A percentile compares a stretch with the other conserved stretches of the same genome.
These are phyloP conservation scores for Acropternis orthonyx DNA, from an alignment of 2,797 vertebrate species.

Conservation along the genomic window DNA sequence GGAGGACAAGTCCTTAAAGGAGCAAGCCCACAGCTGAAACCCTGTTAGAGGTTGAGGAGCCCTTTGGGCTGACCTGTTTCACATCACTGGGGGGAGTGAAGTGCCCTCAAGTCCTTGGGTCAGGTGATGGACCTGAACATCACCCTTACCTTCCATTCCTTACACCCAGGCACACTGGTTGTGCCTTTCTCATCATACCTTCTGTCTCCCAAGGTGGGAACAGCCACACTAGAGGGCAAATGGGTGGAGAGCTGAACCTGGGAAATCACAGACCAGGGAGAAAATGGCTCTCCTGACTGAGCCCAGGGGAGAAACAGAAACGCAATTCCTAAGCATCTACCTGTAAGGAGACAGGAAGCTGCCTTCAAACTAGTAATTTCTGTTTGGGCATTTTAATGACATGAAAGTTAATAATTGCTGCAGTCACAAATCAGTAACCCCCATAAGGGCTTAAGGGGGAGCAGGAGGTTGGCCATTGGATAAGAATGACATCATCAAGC, in stretches of 20 bases:
- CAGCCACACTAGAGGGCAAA: accelerated
- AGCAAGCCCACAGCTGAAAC: not conserved
- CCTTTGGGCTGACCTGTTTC: not conserved
- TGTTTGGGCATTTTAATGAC: constrained; percentile 20
- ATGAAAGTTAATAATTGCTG: not conserved
- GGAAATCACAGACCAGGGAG: not conserved
- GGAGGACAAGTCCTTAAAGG: not conserved
- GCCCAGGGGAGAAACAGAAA: not conserved
- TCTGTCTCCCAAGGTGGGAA: not conserved
- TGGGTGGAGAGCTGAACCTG: not conserved
- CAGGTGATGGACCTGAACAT: not conserved
- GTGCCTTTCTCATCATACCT: not conserved
- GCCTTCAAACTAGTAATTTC: not conserved
- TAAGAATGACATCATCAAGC: not conserved
- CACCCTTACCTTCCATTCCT: not conserved
- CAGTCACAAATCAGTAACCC: not conserved
- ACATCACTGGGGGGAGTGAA: not conserved
- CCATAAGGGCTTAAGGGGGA: not conserved
- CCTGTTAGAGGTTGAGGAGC: not conserved
- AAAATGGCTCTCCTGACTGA: not conserved
- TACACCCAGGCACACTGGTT: not conserved
- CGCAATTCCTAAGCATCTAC: not conserved
- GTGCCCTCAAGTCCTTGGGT: not conserved
- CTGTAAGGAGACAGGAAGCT: not conserved
- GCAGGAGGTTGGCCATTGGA: not conserved